Base-by-base conservation (phyloP, 2,888 invertebrate genomes). In the Xestia ashworthii region DNA sequence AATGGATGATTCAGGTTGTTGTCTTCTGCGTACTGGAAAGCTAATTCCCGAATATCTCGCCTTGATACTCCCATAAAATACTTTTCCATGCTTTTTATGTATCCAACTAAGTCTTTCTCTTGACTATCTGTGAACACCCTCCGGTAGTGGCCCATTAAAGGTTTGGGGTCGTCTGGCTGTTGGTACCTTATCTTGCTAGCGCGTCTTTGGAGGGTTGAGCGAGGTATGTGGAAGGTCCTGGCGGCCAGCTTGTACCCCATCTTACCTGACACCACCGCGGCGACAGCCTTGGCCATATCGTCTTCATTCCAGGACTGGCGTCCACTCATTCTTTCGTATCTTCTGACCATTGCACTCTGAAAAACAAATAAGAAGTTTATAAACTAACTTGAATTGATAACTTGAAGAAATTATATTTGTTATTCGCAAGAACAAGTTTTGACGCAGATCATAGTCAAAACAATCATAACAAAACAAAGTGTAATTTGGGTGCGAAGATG, bases 181-280 rank as follows among this genome's bases (percentile, higher is more conserved):
- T 94, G 95, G 91, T 96, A 96, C 76, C 96, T 93, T 72, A 96
- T 92, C 86, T 96, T 96, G 90, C 96, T 96, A 80, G 96, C 96
- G 53, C 96, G 94, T 74, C 96, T 92, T 89, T 96, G 96, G 50
- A 96, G 93, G 25, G 96, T 96, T 60, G 96, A 96, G 64, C 96
- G 94, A 60, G 96, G 96, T 87, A 96, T 96, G 90, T 96, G 96
- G 91, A 94, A 96, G 81, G 96, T 96, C 62, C 96, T 90, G 69
- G 96, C 96, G 19, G 96, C 96, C 46, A 96, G 91, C 86, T 96
- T 96, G 93, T 96, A 96, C 53, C 96, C 96, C 96, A 96, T 96
- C 91, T 96, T 96, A 82, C 96, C 96, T 68, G 96, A 95, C 14
- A 96, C 96, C 41, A 96, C 96, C 73, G 96, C 96, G 41, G 95